These are phyloP conservation scores for Pristionchus arcanus DNA, from an alignment of 2,888 invertebrate species.

Conservation along the genomic window DNA sequence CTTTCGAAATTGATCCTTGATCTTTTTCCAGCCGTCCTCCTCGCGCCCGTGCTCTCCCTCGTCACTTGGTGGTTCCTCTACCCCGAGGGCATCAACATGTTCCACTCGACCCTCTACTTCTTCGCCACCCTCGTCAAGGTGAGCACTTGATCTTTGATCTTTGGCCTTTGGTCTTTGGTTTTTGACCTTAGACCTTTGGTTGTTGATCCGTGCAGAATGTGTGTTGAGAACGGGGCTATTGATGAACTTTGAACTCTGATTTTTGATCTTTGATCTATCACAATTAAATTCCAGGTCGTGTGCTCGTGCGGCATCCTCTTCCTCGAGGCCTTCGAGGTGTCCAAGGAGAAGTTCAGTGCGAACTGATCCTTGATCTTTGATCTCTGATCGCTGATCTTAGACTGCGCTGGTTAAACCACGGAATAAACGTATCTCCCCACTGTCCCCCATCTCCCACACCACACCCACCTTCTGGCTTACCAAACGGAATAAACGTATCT, in stretches of 20 bases:
- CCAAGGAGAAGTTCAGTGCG: slow-evolving; percentile 52
- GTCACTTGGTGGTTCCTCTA: slow-evolving; percentile 59
- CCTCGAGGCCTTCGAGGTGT: slow-evolving; percentile 51
- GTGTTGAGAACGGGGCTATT: not conserved
- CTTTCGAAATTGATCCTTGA: not conserved
- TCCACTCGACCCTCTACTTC: slow-evolving; percentile 53
- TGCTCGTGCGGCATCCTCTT: slow-evolving; percentile 44
- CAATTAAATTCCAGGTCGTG: not conserved
- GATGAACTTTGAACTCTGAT: too few relatives aligned
- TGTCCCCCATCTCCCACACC: too few relatives aligned
- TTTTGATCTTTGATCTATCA: not conserved
- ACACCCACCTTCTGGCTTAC: too few relatives aligned
- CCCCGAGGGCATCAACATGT: slow-evolving; percentile 48
- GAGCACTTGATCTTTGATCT: not conserved
- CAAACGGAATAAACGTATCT: not conserved
- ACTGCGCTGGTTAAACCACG: not conserved
- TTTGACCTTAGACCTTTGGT: too few relatives aligned
- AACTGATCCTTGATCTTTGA: slow-evolving; percentile 14
- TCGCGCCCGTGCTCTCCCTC: slow-evolving; percentile 61
- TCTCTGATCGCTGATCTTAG: not conserved
- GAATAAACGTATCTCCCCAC: not conserved
- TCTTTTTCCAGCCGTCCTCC: slow-evolving; percentile 62
- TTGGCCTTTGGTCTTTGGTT: not conserved
- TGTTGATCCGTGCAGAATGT: too few relatives aligned
- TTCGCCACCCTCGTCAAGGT: slow-evolving; percentile 43